Evolutionary conservation across 2,797 vertebrate species (phyloP), one percentile per base, ranked within the genome.

Genomic region (Ctenopoma kingsleyae): DNA sequence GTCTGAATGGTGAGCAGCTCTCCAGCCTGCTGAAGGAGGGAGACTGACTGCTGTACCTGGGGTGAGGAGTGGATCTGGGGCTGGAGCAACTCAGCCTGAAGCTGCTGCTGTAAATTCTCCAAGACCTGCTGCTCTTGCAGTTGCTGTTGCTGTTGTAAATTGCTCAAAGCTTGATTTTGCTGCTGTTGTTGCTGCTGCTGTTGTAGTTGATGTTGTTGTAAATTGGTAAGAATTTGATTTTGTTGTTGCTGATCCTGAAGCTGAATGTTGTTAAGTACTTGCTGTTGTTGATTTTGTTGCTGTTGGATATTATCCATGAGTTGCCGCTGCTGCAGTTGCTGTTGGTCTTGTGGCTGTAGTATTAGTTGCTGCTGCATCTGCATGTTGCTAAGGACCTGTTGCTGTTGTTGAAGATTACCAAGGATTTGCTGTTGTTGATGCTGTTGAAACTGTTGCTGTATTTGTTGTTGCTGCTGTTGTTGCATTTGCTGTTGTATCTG

Each of bases 1-100:
- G 97, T 95, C 87, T 98, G 97, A 81, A 99, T 97, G 4, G 96
- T 95, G 72, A 99, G 95, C 40, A 99, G 95, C 64, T 98, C 97
- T 51, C 94, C 96, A 0, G 95, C 76, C 60, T 97, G 97, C 70
- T 97, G 97, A 83, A 98, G 97, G 41, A 99, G 93, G 15, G 93
- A 93, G 2, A 95, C 94, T 40, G 96, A 96, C 67, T 96, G 97
- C 68, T 92, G 75, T 48, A 89, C 74, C 86, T 95, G 71, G 63
- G 91, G n/a, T 72, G 64, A 85, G 62, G 74, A 78, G 90, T 93
- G 97, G 3, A 95, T 89, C 71, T 93, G 92, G 5, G 97, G 95
- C 68, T 97, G 96, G 67, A 98, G 96, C 55, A 99, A 91, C 72
- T 97, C 96, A 0, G 96, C 94, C 67, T 97, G 96, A 71, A 99